Conservation (phyloP, 1,140 invertebrate genomes). For the Melitaea cinxia region DNA sequence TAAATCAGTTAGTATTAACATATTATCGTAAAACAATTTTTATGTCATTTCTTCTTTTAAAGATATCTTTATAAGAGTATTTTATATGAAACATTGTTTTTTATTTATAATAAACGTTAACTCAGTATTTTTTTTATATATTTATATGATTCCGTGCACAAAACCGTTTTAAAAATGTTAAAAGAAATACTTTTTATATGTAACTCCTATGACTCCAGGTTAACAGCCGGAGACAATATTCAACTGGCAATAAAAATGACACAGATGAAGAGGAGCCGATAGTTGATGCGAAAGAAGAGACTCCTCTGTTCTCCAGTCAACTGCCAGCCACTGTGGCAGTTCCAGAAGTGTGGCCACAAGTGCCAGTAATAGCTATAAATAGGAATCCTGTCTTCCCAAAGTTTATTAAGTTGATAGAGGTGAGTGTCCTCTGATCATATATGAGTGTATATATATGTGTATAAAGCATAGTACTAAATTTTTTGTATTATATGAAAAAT, state of each 20-base stretch:
- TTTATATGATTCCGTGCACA: too few relatives aligned
- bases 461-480: too few relatives aligned
- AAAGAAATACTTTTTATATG: slow-evolving; percentile 33
- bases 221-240: slow-evolving; percentile 43
- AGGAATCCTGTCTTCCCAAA: slow-evolving; percentile 98
- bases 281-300: slow-evolving; percentile 64
- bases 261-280: slow-evolving; percentile 62
- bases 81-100: too few relatives aligned
- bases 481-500: too few relatives aligned
- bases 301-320: slow-evolving; percentile 75
- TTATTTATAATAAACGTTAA: too few relatives aligned
- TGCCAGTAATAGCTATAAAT: slow-evolving; percentile 96
- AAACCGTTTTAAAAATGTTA: too few relatives aligned
- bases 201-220: slow-evolving; percentile 15
- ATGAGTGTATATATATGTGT: too few relatives aligned
- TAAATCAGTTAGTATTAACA: slow-evolving; percentile 28
- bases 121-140: too few relatives aligned
- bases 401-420: slow-evolving; percentile 99
- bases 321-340: slow-evolving; percentile 94
- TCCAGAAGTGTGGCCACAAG: slow-evolving; percentile 97
- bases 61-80: neutral
- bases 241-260: slow-evolving; percentile 70
- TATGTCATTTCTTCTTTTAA: neutral
- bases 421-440: slow-evolving; percentile 58
- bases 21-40: neutral